phyloP scores from a whole-genome alignment of 2,797 vertebrate species.

The Novumbra hubbsi region DNA sequence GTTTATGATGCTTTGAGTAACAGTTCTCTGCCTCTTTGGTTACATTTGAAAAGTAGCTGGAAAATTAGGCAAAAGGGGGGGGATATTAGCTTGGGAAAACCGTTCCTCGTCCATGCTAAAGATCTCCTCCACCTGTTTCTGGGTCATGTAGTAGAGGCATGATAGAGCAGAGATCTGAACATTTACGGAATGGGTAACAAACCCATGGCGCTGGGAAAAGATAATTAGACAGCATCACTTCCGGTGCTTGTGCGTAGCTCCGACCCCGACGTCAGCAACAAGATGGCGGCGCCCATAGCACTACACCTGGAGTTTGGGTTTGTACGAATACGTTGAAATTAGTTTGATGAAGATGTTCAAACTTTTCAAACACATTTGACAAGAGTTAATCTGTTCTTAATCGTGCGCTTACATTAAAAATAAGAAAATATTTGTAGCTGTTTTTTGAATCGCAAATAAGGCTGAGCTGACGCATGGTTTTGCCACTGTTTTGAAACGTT shows the following conservation, averaged over 20 bases:
- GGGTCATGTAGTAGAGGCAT: too few relatives aligned
- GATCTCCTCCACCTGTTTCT: too few relatives aligned
- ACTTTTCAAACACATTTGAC: neutral
- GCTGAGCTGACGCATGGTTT: neutral
- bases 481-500: neutral
- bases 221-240: conserved; percentile 47
- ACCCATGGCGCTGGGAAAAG: neutral
- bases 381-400: neutral
- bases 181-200: too few relatives aligned
- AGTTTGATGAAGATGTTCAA: neutral
- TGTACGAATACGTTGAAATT: conserved; percentile 43
- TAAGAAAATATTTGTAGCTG: neutral
- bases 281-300: conserved; percentile 88
- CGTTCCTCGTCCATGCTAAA: too few relatives aligned
- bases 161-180: too few relatives aligned
- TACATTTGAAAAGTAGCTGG: too few relatives aligned
- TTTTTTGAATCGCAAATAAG: neutral
- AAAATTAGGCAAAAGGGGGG: too few relatives aligned
- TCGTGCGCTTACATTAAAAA: neutral
- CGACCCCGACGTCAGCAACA: conserved; percentile 41
- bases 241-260: conserved; percentile 25
- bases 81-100: too few relatives aligned
- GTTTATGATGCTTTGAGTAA: too few relatives aligned
- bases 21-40: too few relatives aligned
- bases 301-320: conserved; percentile 92